Percentiles rank a stretch among this genome's conserved stretches.
Conservation (phyloP, 2,113 vertebrate species). For the Ptyas mucosa region DNA sequence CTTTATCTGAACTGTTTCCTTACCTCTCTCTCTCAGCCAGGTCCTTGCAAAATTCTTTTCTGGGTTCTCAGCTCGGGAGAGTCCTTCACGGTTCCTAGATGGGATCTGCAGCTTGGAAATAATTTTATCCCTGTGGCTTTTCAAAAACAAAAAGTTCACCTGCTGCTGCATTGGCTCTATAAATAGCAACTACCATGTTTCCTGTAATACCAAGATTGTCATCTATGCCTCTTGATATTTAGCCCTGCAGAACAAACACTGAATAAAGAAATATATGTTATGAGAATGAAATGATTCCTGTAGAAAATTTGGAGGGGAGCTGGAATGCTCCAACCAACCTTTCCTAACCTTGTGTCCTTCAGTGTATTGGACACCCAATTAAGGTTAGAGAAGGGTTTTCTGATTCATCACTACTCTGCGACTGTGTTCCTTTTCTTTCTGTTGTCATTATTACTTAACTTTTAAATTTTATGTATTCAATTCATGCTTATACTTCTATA, state of each 20-base stretch:
- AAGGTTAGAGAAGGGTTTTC: neutral
- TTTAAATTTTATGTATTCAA: too few species aligned
- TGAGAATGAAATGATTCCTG: slow-evolving; percentile 31
- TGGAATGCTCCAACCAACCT: neutral
- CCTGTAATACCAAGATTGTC: neutral
- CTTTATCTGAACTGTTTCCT: neutral
- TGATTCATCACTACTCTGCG: neutral
- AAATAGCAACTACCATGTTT: neutral
- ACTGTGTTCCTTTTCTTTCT: neutral
- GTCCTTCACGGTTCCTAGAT: neutral
- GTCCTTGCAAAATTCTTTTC: neutral
- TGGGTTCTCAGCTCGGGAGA: neutral
- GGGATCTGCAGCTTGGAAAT: slow-evolving; percentile 18
- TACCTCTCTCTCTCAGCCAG: neutral
- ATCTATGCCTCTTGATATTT: neutral
- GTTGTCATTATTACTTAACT: neutral
- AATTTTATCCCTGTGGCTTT: accelerated
- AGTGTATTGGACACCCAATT: neutral
- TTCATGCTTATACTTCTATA: too few species aligned
- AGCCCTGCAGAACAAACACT: neutral
- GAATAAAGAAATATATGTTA: neutral
- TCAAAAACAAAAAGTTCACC: neutral
- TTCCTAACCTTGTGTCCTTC: neutral
- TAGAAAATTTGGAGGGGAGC: neutral
- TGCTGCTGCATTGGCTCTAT: neutral